phyloP scores from a whole-genome alignment of 2,888 invertebrate species.

The Sepiola atlantica region DNA sequence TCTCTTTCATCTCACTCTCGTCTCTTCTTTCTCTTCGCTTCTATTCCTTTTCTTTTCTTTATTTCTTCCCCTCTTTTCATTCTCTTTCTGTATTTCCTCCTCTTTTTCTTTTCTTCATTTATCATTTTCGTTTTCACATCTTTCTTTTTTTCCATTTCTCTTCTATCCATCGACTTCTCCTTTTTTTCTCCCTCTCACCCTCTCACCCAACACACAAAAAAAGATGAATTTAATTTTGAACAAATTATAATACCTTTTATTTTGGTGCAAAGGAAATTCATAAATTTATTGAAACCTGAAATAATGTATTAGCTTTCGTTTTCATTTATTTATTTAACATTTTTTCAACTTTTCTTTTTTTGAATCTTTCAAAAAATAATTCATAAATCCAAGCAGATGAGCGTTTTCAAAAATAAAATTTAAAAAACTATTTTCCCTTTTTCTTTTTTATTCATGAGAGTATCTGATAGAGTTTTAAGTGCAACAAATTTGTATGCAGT shows the following conservation, averaged over 20 bases:
- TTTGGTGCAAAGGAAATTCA: neutral
- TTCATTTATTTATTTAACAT: neutral
- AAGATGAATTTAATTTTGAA: neutral
- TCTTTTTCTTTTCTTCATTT: too few species aligned
- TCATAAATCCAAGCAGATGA: neutral
- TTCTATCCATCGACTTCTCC: neutral
- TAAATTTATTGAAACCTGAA: conserved; percentile 32
- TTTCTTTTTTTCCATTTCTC: neutral
- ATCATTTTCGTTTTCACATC: too few species aligned
- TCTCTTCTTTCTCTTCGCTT: too few species aligned
- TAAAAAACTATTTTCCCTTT: neutral
- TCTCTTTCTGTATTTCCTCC: too few species aligned
- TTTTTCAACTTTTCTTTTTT: neutral
- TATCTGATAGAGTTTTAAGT: neutral
- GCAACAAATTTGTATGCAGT: neutral
- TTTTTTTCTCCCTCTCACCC: neutral
- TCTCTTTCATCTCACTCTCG: too few species aligned
- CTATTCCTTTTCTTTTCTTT: too few species aligned
- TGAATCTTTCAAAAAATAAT: neutral
- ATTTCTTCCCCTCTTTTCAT: too few species aligned
- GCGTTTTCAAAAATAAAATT: neutral
- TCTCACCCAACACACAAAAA: neutral
- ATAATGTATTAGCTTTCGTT: neutral
- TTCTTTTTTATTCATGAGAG: conserved; percentile 10
- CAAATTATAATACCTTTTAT: conserved; percentile 8